phyloP scores from a whole-genome alignment of 2,113 vertebrate species.

The Hemibagrus wyckioides region DNA sequence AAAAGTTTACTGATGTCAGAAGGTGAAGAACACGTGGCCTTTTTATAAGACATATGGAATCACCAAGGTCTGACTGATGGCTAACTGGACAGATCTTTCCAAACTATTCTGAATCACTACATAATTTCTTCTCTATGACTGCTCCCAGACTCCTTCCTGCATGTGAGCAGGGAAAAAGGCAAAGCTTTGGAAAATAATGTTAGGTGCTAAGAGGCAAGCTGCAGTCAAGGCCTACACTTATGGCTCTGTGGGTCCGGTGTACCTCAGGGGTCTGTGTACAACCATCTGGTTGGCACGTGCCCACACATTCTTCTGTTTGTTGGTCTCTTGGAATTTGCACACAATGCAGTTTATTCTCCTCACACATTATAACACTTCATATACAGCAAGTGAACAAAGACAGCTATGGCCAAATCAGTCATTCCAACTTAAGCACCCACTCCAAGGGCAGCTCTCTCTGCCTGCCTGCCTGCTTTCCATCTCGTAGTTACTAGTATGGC shows the following conservation, averaged over 20 bases:
- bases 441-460: background rate
- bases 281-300: slow-evolving; percentile 37
- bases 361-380: slow-evolving; percentile 31
- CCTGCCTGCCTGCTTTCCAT: background rate
- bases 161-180: background rate
- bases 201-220: slow-evolving; percentile 15
- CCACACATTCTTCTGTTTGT: slow-evolving; percentile 35
- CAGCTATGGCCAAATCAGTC: slow-evolving; percentile 7
- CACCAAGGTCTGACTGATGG: slow-evolving; percentile 2
- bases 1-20: slow-evolving; percentile 9
- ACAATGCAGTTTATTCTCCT: slow-evolving; percentile 22
- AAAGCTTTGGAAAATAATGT: slow-evolving; percentile 22
- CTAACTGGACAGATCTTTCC: slow-evolving; percentile 20
- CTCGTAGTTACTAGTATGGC: slow-evolving; percentile 8
- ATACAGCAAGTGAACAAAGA: slow-evolving; percentile 28
- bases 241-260: slow-evolving; percentile 26
- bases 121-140: slow-evolving; percentile 8
- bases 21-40: slow-evolving; percentile 14
- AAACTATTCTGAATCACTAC: slow-evolving; percentile 7
- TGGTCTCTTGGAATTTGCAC: slow-evolving; percentile 33
- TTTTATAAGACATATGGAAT: slow-evolving; percentile 3
- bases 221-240: slow-evolving; percentile 31
- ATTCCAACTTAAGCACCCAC: slow-evolving; percentile 5
- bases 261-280: slow-evolving; percentile 34
- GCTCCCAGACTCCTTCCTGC: background rate